Evolutionary conservation across 1,140 invertebrate genomes (phyloP), one percentile per base, ranked within the genome.

Genomic region (Drosophila saltans): DNA sequence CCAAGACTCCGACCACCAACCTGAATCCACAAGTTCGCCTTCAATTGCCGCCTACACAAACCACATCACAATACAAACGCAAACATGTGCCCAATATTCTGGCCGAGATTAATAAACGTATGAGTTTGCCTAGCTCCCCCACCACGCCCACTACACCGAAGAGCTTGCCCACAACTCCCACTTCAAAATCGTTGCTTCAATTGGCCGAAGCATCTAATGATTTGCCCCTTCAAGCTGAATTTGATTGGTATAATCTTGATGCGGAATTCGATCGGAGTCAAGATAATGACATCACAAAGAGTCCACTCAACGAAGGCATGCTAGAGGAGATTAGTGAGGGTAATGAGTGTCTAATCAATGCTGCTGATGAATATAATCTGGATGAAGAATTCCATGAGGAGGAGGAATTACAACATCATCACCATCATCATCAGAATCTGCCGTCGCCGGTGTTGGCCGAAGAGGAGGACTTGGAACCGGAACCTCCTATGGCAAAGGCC

Each of bases 241-340:
- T 92, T 33, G 91, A 92, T 70, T 92, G 91, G 91, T 92, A 92
- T 64, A 92, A 92, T 73, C 73, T 92, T 52, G 91, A 92, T 72
- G 91, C 72, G n/a, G 91, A 92, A 65, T 92, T 89, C 69, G 89
- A 91, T n/a, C 78, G 70, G 60, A 72, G 60, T 65, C 61, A 40
- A 39, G 40, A 76, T 21, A 28, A 52, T 24, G 8, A 11, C 10
- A 56, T 28, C 2, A n/a, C 70, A 3, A 77, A 73, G 21, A 75
- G 55, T 10, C 33, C 41, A 1, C 55, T 70, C 2, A 26, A 55
- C 24, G 75, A 82, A 16, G 62, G 66, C 26, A 80, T 91, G 78
- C 60, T 89, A 9, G 82, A 60, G 40, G 81, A 88, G 63, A 88
- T 85, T 21, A 75, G 75, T 28, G 84, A 90, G 57, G 81, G 68